Percentiles rank a stretch among this genome's conserved stretches.
These are phyloP conservation scores for Eubasilissa splendida DNA, from an alignment of 2,888 invertebrate genomes.

Conservation along the genomic window DNA sequence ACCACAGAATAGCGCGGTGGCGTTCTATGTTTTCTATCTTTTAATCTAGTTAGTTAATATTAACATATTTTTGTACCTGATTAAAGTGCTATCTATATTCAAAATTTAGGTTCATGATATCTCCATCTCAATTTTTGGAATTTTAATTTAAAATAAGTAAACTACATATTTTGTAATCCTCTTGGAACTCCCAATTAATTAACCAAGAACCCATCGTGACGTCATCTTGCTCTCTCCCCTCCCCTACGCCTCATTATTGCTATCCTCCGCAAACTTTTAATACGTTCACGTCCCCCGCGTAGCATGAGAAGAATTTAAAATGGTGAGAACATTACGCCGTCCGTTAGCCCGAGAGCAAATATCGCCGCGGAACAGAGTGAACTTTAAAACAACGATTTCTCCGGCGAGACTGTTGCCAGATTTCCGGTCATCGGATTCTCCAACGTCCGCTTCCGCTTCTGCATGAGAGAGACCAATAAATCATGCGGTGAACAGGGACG, in stretches of 20 bases:
- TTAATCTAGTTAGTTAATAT: no score
- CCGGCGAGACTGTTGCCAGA: neutral
- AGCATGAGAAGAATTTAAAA: neutral
- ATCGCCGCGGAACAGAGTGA: neutral
- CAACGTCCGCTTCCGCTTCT: neutral
- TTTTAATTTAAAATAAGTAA: no score
- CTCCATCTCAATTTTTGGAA: no score
- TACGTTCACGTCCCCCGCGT: neutral
- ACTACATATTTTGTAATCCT: no score
- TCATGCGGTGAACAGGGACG: no score
- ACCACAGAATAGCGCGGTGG: no score
- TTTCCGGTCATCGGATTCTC: neutral
- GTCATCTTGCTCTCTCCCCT: neutral
- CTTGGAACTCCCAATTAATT: no score
- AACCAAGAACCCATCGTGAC: neutral
- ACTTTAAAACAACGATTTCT: slow-evolving; percentile 23
- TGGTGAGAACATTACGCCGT: neutral
- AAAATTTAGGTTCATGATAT: no score
- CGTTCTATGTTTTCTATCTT: no score
- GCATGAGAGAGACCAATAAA: no score
- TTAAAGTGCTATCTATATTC: no score
- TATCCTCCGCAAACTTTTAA: neutral
- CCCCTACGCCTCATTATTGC: neutral
- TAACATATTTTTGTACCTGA: no score
- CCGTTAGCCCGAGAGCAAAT: neutral